Conservation (phyloP, 2,797 vertebrate genomes). For the Glyptemys insculpta region DNA sequence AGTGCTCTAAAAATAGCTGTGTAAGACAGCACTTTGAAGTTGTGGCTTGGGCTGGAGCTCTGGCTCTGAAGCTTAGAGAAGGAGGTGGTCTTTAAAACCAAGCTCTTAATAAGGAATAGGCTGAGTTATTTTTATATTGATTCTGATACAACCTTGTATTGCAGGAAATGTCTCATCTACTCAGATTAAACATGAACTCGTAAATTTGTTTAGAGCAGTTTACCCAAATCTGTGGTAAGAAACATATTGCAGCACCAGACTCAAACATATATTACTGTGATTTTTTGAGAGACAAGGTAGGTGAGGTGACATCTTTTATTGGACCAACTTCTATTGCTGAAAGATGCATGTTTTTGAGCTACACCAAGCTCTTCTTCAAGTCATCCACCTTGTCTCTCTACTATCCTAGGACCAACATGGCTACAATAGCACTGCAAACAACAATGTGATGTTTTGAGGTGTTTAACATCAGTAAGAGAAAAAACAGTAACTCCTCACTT, state of each 20-base stretch:
- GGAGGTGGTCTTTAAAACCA: neutral
- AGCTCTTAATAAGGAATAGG: too few species aligned
- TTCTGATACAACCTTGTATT: slow-evolving; percentile 24
- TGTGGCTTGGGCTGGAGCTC: neutral
- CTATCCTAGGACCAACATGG: neutral
- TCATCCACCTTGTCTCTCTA: neutral
- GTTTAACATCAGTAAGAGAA: neutral
- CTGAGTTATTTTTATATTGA: neutral
- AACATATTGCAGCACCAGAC: neutral
- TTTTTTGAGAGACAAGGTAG: neutral
- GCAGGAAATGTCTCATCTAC: neutral
- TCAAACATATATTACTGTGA: neutral
- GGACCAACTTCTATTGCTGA: neutral
- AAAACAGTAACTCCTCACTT: neutral
- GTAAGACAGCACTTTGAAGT: neutral
- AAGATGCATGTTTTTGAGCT: neutral
- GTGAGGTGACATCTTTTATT: neutral
- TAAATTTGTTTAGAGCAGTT: neutral
- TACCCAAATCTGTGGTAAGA: neutral
- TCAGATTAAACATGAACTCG: neutral
- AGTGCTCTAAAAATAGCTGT: neutral
- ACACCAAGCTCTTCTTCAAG: neutral
- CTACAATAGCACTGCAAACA: neutral
- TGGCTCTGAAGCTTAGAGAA: neutral
- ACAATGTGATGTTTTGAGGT: neutral